Percentiles rank a stretch among this genome's conserved stretches.
phyloP scores from a whole-genome alignment of 2,797 vertebrate species.

The Borostomias antarcticus region DNA sequence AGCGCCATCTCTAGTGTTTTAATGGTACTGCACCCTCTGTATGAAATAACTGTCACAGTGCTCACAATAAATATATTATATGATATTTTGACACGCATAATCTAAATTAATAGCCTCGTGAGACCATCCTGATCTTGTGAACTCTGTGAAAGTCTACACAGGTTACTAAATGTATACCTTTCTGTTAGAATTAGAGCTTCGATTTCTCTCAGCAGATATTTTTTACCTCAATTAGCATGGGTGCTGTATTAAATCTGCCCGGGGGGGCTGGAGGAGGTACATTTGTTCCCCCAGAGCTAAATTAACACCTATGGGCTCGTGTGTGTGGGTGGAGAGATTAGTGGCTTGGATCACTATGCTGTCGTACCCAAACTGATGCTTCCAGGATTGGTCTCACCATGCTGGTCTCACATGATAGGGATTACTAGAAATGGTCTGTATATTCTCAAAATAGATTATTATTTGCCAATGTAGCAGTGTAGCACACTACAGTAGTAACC shows the following conservation, averaged over 20 bases:
- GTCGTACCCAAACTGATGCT: background rate
- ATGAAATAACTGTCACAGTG: too few relatives aligned
- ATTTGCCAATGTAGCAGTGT: background rate
- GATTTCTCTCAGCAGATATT: constrained; percentile 40
- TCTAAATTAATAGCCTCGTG: too few relatives aligned
- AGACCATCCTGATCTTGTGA: too few relatives aligned
- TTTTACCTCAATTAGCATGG: constrained; percentile 21
- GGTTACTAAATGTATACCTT: constrained; percentile 14
- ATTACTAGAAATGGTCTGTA: background rate
- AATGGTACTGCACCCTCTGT: too few relatives aligned
- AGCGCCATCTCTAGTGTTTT: too few relatives aligned
- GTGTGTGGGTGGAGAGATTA: background rate
- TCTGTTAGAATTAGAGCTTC: constrained; percentile 28
- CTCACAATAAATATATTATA: too few relatives aligned
- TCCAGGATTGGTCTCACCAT: constrained; percentile 23
- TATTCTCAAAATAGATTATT: background rate
- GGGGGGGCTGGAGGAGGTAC: constrained; percentile 12
- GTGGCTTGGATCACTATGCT: background rate
- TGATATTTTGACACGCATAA: too few relatives aligned
- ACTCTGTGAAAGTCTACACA: too few relatives aligned
- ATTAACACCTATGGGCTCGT: constrained; percentile 7
- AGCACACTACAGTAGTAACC: background rate
- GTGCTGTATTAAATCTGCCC: constrained; percentile 28
- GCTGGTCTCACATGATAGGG: background rate
- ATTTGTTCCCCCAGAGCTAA: constrained; percentile 13